phyloP scores from a whole-genome alignment of 1,140 invertebrate genomes.

The Myzus persicae region DNA sequence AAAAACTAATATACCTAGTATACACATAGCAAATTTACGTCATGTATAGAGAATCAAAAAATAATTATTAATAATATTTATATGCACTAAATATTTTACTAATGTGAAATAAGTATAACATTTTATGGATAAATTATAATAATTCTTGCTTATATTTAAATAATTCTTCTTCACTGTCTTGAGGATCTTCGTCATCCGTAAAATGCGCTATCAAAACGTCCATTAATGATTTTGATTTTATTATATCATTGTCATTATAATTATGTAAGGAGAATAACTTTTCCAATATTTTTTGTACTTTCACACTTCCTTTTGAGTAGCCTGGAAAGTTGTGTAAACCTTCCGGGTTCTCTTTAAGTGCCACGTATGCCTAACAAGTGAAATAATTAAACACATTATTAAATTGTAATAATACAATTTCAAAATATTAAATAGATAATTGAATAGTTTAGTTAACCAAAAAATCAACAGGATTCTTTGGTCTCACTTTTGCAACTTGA shows the following conservation, averaged over 20 bases:
- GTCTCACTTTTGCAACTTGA: conserved; percentile 36
- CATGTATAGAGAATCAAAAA: no score
- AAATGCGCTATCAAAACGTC: not conserved
- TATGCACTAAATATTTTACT: not conserved
- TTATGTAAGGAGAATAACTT: not conserved
- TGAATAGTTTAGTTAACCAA: not conserved
- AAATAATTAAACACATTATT: not conserved
- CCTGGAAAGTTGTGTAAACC: not conserved
- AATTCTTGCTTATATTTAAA: not conserved
- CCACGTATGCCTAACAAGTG: conserved; percentile 3
- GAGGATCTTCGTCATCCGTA: not conserved
- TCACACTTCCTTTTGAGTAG: not conserved
- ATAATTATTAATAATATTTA: not conserved
- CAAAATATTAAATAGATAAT: not conserved
- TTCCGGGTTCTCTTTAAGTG: conserved; percentile 7
- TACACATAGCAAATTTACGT: no score
- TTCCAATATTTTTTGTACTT: not conserved
- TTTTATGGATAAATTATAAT: no score
- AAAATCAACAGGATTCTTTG: conserved; percentile 26
- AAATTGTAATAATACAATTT: not conserved
- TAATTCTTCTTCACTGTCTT: not conserved
- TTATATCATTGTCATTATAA: not conserved
- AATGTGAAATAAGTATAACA: not conserved
- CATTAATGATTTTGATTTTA: not conserved
- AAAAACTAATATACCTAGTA: no score